phyloP scores from a whole-genome alignment of 2,797 vertebrate genomes.

The Molossus molossus region DNA sequence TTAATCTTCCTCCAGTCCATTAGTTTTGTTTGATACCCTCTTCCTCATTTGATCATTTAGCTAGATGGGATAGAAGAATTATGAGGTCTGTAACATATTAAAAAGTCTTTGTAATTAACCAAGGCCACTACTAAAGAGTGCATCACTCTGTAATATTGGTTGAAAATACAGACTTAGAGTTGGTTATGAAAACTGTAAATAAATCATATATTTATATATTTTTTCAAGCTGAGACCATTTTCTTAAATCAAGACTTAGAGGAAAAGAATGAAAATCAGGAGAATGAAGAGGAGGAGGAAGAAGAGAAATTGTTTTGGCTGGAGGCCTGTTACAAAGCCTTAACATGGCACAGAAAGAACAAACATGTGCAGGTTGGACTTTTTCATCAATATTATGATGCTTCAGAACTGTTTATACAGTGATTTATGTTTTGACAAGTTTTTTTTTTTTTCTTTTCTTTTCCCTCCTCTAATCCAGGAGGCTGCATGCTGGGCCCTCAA shows the following conservation, averaged over 20 bases:
- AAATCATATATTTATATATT: slow-evolving; percentile 74
- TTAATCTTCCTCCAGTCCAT: not conserved
- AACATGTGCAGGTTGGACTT: slow-evolving; percentile 93
- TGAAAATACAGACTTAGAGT: not conserved
- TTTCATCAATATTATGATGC: not conserved
- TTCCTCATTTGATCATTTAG: not conserved
- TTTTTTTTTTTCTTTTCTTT: slow-evolving; percentile 55
- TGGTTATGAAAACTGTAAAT: not conserved
- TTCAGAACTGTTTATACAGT: not conserved
- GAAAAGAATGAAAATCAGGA: slow-evolving; percentile 91
- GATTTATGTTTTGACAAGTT: slow-evolving; percentile 5
- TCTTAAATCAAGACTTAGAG: slow-evolving; percentile 93
- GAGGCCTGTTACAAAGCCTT: slow-evolving; percentile 94
- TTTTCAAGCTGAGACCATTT: slow-evolving; percentile 94
- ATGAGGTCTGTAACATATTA: not conserved
- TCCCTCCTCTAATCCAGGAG: slow-evolving; percentile 90
- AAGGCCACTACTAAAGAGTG: not conserved
- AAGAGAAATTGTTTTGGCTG: slow-evolving; percentile 93
- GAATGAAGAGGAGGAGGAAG: slow-evolving; percentile 90
- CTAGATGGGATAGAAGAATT: not conserved
- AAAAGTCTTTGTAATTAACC: slow-evolving; percentile 6
- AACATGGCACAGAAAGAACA: slow-evolving; percentile 92
- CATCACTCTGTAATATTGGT: not conserved
- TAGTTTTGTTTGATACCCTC: not conserved
- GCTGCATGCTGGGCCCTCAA: slow-evolving; percentile 97